These are phyloP conservation scores for Epizoanthus stellaris DNA, from an alignment of 92 coral and sea anemone species.

Conservation along the genomic window DNA sequence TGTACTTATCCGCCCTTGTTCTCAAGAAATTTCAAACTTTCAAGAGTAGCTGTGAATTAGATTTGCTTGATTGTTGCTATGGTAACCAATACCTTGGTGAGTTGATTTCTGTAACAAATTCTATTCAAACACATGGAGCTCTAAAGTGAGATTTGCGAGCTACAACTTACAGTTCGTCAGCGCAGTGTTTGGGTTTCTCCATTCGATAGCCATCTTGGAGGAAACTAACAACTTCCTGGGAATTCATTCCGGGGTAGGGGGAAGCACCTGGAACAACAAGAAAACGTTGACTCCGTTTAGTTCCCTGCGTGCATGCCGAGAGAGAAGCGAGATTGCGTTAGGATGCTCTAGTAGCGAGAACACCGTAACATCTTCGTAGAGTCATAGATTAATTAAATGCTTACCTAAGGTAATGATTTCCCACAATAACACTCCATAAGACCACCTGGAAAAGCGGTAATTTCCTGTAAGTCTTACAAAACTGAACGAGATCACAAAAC, in stretches of 20 bases:
- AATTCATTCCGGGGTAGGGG: constrained; percentile 99
- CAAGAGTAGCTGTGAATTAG: too few relatives aligned
- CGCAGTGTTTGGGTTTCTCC: constrained; percentile 99
- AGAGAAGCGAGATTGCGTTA: too few relatives aligned
- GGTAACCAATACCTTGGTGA: too few relatives aligned
- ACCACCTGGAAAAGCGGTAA: constrained; percentile 70
- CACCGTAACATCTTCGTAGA: not conserved
- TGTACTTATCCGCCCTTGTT: too few relatives aligned
- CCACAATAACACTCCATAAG: constrained; percentile 94
- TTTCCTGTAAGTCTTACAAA: too few relatives aligned
- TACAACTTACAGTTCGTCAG: constrained; percentile 92
- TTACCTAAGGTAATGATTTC: constrained; percentile 96
- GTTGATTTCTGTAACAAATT: not conserved
- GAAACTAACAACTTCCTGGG: constrained; percentile 97
- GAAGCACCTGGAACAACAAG: constrained; percentile 81
- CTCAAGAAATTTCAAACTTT: too few relatives aligned
- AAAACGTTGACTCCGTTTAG: not conserved
- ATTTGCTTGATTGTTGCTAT: too few relatives aligned
- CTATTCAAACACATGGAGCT: not conserved
- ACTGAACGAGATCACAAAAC: too few relatives aligned
- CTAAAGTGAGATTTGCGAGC: not conserved
- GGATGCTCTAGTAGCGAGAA: too few relatives aligned
- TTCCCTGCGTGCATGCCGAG: too few relatives aligned
- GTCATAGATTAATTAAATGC: not conserved
- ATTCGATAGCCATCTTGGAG: constrained; percentile 94